Evolutionary conservation across 2,797 vertebrate genomes (phyloP).

Genomic region (Sphaeramia orbicularis): DNA sequence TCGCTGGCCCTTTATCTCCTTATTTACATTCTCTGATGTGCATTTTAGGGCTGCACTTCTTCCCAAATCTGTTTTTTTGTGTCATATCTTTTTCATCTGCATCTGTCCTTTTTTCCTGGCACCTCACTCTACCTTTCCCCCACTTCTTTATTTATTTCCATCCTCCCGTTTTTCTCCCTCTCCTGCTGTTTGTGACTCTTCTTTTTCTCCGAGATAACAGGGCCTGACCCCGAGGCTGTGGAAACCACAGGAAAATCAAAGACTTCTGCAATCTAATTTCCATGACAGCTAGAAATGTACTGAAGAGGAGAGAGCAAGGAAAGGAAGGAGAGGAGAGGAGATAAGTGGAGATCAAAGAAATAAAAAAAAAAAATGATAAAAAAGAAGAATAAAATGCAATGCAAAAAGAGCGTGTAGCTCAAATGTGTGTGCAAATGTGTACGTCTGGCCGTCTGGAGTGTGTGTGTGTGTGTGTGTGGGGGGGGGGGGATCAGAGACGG

Average conservation of each 20-base stretch:
- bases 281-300: constrained; percentile 60
- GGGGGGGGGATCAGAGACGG: constrained; percentile 27
- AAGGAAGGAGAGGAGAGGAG: constrained; percentile 11
- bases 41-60: neutral
- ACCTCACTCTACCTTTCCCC: neutral
- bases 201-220: constrained; percentile 51
- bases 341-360: constrained; percentile 60
- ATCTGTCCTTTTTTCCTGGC: constrained; percentile 13
- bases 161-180: constrained; percentile 10
- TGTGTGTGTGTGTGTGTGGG: neutral
- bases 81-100: neutral
- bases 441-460: constrained; percentile 15
- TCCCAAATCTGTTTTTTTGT: neutral
- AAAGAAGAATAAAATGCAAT: too few species aligned
- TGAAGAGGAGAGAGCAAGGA: constrained; percentile 20
- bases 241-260: constrained; percentile 65
- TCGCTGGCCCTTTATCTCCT: neutral
- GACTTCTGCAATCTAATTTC: constrained; percentile 65
- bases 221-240: constrained; percentile 62
- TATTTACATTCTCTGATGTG: neutral
- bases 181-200: constrained; percentile 9
- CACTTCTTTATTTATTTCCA: neutral
- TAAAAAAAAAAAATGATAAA: neutral
- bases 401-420: constrained; percentile 1
- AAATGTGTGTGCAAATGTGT: constrained; percentile 19